These are phyloP conservation scores for Perizoma affinitatum DNA, from an alignment of 2,888 invertebrate genomes.

Conservation along the genomic window DNA sequence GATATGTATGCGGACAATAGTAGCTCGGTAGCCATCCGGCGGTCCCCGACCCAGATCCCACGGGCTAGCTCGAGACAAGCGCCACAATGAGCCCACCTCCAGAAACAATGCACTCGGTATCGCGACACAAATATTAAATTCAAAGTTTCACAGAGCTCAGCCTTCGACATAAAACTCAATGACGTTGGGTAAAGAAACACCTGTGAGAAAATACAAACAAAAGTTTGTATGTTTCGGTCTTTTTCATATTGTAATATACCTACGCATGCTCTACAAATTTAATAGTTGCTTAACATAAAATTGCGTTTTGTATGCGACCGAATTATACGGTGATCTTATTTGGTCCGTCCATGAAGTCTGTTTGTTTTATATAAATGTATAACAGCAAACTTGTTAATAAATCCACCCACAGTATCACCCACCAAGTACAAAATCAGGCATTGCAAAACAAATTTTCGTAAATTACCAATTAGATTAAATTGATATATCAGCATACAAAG, in stretches of 20 bases:
- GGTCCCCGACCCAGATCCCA: slow-evolving; percentile 81
- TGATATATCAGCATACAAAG: slow-evolving; percentile 7
- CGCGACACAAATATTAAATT: slow-evolving; percentile 74
- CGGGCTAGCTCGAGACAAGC: slow-evolving; percentile 59
- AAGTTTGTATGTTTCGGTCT: slow-evolving; percentile 53
- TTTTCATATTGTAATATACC: slow-evolving; percentile 40
- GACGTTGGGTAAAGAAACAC: slow-evolving; percentile 72
- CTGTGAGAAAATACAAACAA: slow-evolving; percentile 80
- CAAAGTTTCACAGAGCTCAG: slow-evolving; percentile 76
- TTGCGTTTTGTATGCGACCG: slow-evolving; percentile 44
- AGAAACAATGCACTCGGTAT: slow-evolving; percentile 72
- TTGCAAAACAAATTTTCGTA: slow-evolving; percentile 25
- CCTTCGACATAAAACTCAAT: slow-evolving; percentile 77
- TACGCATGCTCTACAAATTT: slow-evolving; percentile 42
- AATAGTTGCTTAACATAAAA: slow-evolving; percentile 48
- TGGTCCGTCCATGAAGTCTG: slow-evolving; percentile 32
- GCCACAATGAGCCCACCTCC: slow-evolving; percentile 65
- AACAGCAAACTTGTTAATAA: slow-evolving; percentile 28
- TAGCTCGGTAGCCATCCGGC: slow-evolving; percentile 46
- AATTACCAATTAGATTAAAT: slow-evolving; percentile 24
- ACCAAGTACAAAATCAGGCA: slow-evolving; percentile 15
- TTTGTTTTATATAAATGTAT: slow-evolving; percentile 18
- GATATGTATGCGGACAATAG: slow-evolving; percentile 46
- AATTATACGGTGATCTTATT: slow-evolving; percentile 40
- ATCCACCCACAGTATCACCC: slow-evolving; percentile 32